Conservation (phyloP, 2,797 vertebrate species). For the Chaetophractus vellerosus region DNA sequence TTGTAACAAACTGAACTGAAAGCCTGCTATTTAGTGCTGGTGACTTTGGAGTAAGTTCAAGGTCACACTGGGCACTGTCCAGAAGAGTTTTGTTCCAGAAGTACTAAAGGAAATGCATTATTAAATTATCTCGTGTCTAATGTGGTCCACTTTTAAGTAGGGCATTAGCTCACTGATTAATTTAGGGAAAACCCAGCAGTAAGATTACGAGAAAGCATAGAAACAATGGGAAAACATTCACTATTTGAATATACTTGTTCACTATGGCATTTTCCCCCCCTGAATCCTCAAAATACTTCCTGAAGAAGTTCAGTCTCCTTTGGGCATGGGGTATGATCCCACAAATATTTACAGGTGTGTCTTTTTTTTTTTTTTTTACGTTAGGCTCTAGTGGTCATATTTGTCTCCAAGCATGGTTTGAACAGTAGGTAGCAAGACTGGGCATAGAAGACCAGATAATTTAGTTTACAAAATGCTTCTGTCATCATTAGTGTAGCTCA, state of each 20-base stretch:
- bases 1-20: neutral
- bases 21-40: neutral
- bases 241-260: neutral
- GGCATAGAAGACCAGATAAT: fast-evolving
- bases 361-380: neutral
- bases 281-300: neutral
- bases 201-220: neutral
- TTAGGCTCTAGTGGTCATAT: too few relatives aligned
- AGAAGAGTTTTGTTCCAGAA: neutral
- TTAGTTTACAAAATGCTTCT: neutral
- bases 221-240: fast-evolving
- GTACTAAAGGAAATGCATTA: neutral
- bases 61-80: neutral
- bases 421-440: neutral
- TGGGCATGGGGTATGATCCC: neutral
- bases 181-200: neutral
- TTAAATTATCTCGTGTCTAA: neutral
- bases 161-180: neutral
- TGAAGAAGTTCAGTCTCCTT: too few relatives aligned
- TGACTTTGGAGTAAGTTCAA: neutral
- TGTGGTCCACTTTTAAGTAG: neutral
- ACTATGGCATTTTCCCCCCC: neutral
- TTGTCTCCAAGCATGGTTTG: neutral
- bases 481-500: too few relatives aligned
- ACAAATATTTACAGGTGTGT: neutral